These are phyloP conservation scores for Podabrus alpinus DNA, from an alignment of 2,888 invertebrate species.

Conservation along the genomic window DNA sequence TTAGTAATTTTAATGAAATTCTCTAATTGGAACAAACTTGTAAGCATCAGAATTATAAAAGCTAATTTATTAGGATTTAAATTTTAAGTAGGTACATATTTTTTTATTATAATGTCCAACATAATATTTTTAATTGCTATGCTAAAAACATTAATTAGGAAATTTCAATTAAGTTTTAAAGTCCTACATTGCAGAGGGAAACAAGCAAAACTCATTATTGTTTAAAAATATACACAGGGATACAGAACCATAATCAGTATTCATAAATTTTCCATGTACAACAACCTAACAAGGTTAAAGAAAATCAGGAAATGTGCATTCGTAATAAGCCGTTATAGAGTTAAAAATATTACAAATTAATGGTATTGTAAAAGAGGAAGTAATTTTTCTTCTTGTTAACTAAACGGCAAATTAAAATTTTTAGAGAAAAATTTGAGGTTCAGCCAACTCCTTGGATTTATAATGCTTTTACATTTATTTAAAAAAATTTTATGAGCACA, in stretches of 20 bases:
- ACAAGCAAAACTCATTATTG: not conserved
- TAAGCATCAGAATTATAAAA: not conserved
- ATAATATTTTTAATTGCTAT: not conserved
- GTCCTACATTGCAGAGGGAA: not conserved
- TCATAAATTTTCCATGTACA: not conserved
- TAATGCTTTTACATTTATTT: not conserved
- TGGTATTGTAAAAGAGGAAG: not conserved
- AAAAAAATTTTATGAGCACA: not conserved
- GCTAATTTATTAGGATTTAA: not conserved
- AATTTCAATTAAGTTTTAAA: not conserved
- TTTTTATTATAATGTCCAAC: not conserved
- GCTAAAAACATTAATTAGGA: not conserved
- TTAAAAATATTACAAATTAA: not conserved
- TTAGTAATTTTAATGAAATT: not conserved
- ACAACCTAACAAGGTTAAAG: not conserved
- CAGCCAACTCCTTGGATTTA: not conserved
- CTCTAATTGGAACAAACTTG: not conserved
- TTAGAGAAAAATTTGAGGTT: not conserved
- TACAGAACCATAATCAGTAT: not conserved
- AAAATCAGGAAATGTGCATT: not conserved
- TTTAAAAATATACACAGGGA: not conserved
- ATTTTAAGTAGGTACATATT: not conserved
- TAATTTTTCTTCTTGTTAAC: not conserved
- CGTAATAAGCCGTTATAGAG: not conserved
- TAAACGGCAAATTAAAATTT: not conserved